These are phyloP conservation scores for Cephonodes hylas DNA, from an alignment of 2,888 invertebrate species.

Conservation along the genomic window DNA sequence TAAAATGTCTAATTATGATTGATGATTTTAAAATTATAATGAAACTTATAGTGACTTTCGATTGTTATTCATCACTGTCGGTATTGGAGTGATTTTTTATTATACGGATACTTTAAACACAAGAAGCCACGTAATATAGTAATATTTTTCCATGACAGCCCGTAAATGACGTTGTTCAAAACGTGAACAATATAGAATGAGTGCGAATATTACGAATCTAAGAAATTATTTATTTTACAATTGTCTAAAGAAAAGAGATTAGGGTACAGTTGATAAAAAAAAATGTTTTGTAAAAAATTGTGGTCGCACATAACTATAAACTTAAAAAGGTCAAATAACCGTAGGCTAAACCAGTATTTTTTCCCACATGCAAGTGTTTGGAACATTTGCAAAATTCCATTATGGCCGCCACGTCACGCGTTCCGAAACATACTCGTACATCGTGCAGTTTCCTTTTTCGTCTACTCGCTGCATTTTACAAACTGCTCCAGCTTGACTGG, in stretches of 20 bases:
- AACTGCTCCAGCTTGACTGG: not conserved
- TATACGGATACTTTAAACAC: no score
- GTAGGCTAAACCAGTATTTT: not conserved
- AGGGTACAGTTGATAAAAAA: no score
- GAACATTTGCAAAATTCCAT: slow-evolving; percentile 19
- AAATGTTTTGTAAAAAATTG: no score
- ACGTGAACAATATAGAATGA: no score
- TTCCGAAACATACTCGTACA: slow-evolving; percentile 22
- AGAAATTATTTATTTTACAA: no score
- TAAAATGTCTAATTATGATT: slow-evolving; percentile 20
- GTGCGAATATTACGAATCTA: no score
- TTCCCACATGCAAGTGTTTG: slow-evolving; percentile 22
- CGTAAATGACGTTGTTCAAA: no score
- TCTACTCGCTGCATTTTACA: not conserved
- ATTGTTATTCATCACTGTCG: not conserved
- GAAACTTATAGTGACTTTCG: not conserved
- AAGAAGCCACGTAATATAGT: no score
- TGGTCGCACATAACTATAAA: no score
- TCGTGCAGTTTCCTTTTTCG: slow-evolving; percentile 19
- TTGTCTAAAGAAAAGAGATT: no score
- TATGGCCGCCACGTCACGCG: slow-evolving; percentile 14
- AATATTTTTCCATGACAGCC: no score
- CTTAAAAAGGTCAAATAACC: not conserved
- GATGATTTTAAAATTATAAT: not conserved
- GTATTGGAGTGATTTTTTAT: not conserved